Evolutionary conservation across 2,888 invertebrate genomes (phyloP).

Genomic region (Thelaira solivaga): DNA sequence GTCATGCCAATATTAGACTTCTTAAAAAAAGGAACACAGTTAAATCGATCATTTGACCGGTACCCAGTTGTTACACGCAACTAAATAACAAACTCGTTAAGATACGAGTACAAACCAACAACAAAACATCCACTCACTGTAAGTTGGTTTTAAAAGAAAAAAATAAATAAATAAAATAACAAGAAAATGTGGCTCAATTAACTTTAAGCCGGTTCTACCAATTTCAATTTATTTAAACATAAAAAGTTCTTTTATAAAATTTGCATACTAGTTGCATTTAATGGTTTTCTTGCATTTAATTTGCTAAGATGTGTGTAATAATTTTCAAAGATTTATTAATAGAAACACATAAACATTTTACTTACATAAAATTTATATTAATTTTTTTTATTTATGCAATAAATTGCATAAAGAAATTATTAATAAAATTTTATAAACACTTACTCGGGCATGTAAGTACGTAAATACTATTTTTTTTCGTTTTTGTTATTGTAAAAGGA

Average conservation of each 20-base stretch:
- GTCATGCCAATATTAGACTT: constrained; percentile 1
- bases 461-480: too few species aligned
- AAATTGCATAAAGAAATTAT: not conserved
- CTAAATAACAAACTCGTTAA: constrained; percentile 8
- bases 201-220: constrained; percentile 29
- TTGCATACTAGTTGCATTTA: constrained; percentile 13
- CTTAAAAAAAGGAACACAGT: constrained; percentile 39
- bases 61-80: constrained; percentile 32
- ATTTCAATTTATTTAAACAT: constrained; percentile 4
- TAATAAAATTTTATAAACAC: too few species aligned
- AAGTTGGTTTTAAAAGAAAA: too few species aligned
- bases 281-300: not conserved
- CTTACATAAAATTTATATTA: too few species aligned
- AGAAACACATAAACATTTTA: constrained; percentile 14
- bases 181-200: constrained; percentile 37
- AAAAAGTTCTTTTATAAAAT: constrained; percentile 29
- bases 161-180: too few species aligned
- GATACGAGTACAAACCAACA: not conserved
- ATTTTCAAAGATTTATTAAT: constrained; percentile 20
- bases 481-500: too few species aligned
- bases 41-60: constrained; percentile 51
- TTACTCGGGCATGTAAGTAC: too few species aligned
- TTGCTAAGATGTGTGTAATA: not conserved
- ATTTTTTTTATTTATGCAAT: too few species aligned
- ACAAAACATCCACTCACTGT: not conserved